These are phyloP conservation scores for Capromys pilorides DNA, from an alignment of 2,797 vertebrate genomes.

Conservation along the genomic window DNA sequence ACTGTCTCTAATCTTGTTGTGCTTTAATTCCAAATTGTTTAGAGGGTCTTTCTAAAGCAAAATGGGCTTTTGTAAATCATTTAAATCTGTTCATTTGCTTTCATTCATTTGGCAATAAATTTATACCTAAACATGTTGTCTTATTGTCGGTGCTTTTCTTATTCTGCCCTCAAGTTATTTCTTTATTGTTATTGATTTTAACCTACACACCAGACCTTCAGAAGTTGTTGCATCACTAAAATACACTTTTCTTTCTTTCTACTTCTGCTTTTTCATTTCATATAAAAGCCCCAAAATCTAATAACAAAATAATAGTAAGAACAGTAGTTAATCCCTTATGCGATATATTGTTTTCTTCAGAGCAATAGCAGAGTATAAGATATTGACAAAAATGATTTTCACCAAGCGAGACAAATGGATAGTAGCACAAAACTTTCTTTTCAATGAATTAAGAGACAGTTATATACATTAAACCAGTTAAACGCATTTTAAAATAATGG, in stretches of 20 bases:
- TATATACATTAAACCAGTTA: not conserved
- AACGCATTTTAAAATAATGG: not conserved
- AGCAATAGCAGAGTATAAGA: not conserved
- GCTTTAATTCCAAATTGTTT: not conserved
- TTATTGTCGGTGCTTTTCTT: not conserved
- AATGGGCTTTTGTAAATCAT: conserved; percentile 1
- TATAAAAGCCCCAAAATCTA: not conserved
- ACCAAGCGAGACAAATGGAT: not conserved
- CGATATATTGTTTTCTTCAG: not conserved
- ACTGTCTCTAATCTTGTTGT: not conserved
- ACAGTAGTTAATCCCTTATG: not conserved
- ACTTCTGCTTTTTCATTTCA: not conserved
- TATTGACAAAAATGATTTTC: not conserved
- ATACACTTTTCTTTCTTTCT: not conserved
- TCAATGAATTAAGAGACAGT: not conserved
- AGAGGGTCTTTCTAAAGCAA: not conserved
- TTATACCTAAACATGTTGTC: not conserved
- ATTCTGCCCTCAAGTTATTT: not conserved
- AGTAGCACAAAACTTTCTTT: not conserved
- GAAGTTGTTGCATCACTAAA: not conserved
- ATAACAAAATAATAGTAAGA: not conserved
- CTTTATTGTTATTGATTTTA: not conserved
- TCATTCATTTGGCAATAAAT: not conserved
- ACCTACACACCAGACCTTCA: not conserved
- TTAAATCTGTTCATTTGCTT: not conserved